phyloP scores from a whole-genome alignment of 2,888 invertebrate species.

The Anarsia innoxiella region DNA sequence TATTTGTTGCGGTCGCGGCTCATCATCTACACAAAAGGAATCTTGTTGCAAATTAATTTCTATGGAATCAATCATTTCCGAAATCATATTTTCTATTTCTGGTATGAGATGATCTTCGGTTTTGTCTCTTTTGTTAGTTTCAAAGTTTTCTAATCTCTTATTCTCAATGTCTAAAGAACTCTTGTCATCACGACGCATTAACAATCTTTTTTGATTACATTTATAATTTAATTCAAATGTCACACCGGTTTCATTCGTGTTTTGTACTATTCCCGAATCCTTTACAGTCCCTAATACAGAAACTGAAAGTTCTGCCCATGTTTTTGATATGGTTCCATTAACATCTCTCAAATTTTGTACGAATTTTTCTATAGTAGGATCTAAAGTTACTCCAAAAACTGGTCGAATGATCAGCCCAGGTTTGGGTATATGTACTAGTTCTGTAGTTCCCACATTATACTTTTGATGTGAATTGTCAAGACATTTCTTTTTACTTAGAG shows the following conservation, averaged over 20 bases:
- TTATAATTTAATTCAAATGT: conserved; percentile 76
- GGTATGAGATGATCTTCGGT: not conserved
- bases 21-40: conserved; percentile 44
- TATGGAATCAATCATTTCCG: conserved; percentile 75
- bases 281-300: conserved; percentile 55
- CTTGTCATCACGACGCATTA: conserved; percentile 61
- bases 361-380: conserved; percentile 52
- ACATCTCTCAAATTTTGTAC: conserved; percentile 47
- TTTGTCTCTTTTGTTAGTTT: not conserved
- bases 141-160: too few species aligned
- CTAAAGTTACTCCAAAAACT: conserved; percentile 56
- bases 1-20: conserved; percentile 49
- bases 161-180: too few species aligned
- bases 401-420: conserved; percentile 65
- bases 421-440: conserved; percentile 66
- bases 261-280: conserved; percentile 28
- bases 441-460: conserved; percentile 55
- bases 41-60: conserved; percentile 76
- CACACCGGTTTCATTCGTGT: conserved; percentile 40
- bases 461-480: conserved; percentile 61
- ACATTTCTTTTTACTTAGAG: conserved; percentile 61
- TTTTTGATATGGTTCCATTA: conserved; percentile 53
- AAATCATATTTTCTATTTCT: conserved; percentile 57
- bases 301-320: conserved; percentile 74
- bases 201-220: conserved; percentile 71